phyloP scores from a whole-genome alignment of 2,888 invertebrate genomes.

The Lottia gigantea region DNA sequence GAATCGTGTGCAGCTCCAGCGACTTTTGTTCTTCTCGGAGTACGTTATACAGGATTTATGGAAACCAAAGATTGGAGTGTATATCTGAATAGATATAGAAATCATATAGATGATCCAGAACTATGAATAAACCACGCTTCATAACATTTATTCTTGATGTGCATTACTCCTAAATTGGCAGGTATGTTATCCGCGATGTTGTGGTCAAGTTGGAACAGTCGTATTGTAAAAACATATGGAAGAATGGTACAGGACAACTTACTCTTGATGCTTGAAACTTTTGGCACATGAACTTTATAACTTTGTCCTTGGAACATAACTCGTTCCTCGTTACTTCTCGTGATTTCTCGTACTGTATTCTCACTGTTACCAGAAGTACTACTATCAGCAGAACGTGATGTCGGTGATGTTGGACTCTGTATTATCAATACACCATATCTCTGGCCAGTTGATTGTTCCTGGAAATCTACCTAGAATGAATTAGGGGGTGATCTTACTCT shows the following conservation, averaged over 20 bases:
- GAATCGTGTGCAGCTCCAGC: too few relatives aligned
- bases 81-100: too few relatives aligned
- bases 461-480: constrained; percentile 29
- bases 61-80: too few relatives aligned
- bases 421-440: constrained; percentile 36
- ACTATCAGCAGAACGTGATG: background rate
- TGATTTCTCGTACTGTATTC: constrained; percentile 15
- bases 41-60: too few relatives aligned
- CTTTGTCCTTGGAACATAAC: constrained; percentile 31
- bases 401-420: constrained; percentile 32
- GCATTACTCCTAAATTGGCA: too few relatives aligned
- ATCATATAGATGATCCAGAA: too few relatives aligned
- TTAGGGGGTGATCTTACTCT: background rate
- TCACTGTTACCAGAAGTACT: constrained; percentile 5
- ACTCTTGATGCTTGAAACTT: constrained; percentile 34
- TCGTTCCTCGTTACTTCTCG: constrained; percentile 18
- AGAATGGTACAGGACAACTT: constrained; percentile 10
- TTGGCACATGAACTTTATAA: constrained; percentile 31
- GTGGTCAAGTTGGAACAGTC: too few relatives aligned
- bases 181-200: too few relatives aligned
- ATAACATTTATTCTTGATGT: too few relatives aligned
- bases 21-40: too few relatives aligned
- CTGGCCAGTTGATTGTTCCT: constrained; percentile 24
- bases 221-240: too few relatives aligned
- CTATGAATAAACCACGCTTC: too few relatives aligned